Conservation (phyloP, 1,140 invertebrate genomes). For the Apis cerana region DNA sequence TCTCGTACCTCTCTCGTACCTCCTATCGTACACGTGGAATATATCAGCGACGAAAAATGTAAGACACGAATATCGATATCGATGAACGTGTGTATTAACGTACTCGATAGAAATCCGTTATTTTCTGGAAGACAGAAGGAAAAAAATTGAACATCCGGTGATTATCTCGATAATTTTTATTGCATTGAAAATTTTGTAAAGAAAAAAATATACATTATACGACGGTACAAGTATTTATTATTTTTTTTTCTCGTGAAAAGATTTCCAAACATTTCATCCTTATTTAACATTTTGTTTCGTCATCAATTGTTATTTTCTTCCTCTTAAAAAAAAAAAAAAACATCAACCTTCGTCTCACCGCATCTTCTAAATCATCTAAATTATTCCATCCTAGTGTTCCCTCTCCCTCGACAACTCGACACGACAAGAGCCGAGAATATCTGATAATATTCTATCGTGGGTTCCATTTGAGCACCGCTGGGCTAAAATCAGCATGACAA, state of each 20-base stretch:
- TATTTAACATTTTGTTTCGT: no score
- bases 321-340: no score
- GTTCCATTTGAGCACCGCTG: conserved; percentile 65
- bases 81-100: background rate
- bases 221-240: no score
- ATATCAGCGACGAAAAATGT: conserved; percentile 3
- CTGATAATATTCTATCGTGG: background rate
- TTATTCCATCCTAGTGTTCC: no score
- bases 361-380: no score
- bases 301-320: no score
- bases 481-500: conserved; percentile 77
- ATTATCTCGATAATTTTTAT: background rate
- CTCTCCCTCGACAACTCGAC: no score
- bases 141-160: background rate
- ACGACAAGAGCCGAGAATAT: background rate
- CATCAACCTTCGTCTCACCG: no score
- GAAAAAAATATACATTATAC: background rate
- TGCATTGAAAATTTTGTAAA: background rate
- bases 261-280: no score
- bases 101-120: background rate
- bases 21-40: background rate
- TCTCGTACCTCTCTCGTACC: background rate
- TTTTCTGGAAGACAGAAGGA: background rate
- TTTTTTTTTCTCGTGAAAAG: no score
- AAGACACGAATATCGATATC: conserved; percentile 8